Base-by-base conservation (phyloP, 1,140 invertebrate genomes). In the Vollenhovia emeryi region DNA sequence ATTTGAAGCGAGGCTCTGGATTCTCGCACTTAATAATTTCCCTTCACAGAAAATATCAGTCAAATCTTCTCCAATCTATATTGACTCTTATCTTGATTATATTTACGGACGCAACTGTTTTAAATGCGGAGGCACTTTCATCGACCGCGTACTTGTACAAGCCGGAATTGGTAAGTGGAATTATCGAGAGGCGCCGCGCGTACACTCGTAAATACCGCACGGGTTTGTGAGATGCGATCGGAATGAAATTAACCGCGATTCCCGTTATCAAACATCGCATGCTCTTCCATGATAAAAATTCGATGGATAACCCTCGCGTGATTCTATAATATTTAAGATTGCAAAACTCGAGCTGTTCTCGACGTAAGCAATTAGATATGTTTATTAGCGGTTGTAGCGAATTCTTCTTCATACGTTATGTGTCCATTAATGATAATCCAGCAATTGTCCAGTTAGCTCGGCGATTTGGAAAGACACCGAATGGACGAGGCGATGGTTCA, bases 171-270 rank as follows among this genome's bases (percentile, higher is more conserved):
- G 79, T 24, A 86, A 89, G 88, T 84, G 78, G 66, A 86, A 89
- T 89, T 89, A 89, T 89, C 78, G 73, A 88, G 76, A 64, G 13
- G 59, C 74, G 73, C 33, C 64, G 74, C 66, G 76, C 87, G 79
- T 74, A 73, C 57, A 89, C 45, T 57, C 78, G 78, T 86, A 90
- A 92, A 91, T 89, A 89, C 82, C 83, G 90, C 76, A 75, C 85
- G 80, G 86, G 84, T 92, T 88, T 83, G 83, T 80, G 75, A 91
- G 89, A 92, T 92, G 87, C 90, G 91, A 90, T 87, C 89, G 91
- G 91, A 93, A 92, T 92, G 88, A 91, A 91, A 92, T 93, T 92
- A 91, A 87, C 86, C 59, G 36, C 69, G 45, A 91, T 89, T 86
- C 73, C 50, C 55, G 48, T 57, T 68, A 75, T 88, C 45, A 27